A percentile compares a stretch with the other conserved stretches of the same genome.
phyloP scores from a whole-genome alignment of 1,140 invertebrate species.

The Drosophila ogumai region DNA sequence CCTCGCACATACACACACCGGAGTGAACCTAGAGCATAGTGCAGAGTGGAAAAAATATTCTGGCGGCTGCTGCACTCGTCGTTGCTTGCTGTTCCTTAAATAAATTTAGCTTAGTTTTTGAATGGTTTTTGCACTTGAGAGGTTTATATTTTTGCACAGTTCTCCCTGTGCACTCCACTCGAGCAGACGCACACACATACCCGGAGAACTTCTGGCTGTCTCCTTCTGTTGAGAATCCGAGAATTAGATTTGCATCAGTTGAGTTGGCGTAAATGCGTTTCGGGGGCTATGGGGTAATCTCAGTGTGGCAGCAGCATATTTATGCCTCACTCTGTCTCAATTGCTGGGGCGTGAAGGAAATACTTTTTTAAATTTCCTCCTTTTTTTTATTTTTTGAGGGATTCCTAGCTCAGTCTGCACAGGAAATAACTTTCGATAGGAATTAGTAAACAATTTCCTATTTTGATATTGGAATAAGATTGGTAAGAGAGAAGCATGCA shows the following conservation, averaged over 20 bases:
- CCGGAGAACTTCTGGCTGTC: slow-evolving; percentile 16
- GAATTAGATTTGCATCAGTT: slow-evolving; percentile 83
- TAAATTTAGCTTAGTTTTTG: slow-evolving; percentile 83
- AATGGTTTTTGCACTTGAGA: slow-evolving; percentile 83
- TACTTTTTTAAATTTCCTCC: slow-evolving; percentile 18
- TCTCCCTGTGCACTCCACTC: slow-evolving; percentile 27
- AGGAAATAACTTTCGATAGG: slow-evolving; percentile 1
- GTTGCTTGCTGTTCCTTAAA: slow-evolving; percentile 67
- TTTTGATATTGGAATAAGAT: neutral
- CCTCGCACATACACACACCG: neutral
- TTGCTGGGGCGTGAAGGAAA: slow-evolving; percentile 69
- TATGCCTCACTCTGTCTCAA: slow-evolving; percentile 60
- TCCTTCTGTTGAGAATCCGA: slow-evolving; percentile 25
- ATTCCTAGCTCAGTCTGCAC: slow-evolving; percentile 9
- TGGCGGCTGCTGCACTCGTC: slow-evolving; percentile 25
- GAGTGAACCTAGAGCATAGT: slow-evolving; percentile 29
- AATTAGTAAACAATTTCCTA: slow-evolving; percentile 18
- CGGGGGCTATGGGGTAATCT: slow-evolving; percentile 75
- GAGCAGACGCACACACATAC: slow-evolving; percentile 15
- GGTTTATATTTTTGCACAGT: slow-evolving; percentile 67
- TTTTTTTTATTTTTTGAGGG: neutral
- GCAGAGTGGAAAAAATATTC: slow-evolving; percentile 45
- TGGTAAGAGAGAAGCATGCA: neutral
- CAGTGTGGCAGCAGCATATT: slow-evolving; percentile 71
- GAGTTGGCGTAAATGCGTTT: slow-evolving; percentile 83